These are phyloP conservation scores for Chloropsis hardwickii DNA, from an alignment of 2,113 vertebrate species.

Conservation along the genomic window DNA sequence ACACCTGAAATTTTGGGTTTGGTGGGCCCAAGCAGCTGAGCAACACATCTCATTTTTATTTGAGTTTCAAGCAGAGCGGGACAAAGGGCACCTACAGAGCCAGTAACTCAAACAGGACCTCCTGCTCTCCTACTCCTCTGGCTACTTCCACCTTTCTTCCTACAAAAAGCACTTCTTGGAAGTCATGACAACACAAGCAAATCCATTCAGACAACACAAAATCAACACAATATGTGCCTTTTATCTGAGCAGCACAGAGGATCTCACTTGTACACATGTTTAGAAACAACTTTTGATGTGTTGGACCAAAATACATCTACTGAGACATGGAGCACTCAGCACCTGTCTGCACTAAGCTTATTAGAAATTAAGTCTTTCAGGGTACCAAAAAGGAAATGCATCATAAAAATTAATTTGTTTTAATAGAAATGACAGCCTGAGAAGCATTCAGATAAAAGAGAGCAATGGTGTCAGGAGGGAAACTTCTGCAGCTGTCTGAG, in stretches of 20 bases:
- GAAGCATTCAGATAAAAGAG: not conserved
- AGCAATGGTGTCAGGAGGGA: not conserved
- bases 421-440: not conserved
- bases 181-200: not conserved
- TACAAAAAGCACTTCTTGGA: not conserved
- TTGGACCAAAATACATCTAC: not conserved
- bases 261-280: not conserved
- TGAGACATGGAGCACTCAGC: not conserved
- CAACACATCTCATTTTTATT: not conserved
- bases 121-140: not conserved
- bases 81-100: not conserved
- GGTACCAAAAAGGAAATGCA: not conserved
- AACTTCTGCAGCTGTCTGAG: not conserved
- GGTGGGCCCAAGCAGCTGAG: not conserved
- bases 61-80: not conserved
- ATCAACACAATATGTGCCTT: not conserved
- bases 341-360: not conserved
- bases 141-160: not conserved
- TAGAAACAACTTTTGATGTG: not conserved
- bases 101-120: not conserved
- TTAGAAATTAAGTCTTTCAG: not conserved
- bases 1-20: not conserved
- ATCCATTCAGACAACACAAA: not conserved
- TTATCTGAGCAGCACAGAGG: constrained; percentile 17
- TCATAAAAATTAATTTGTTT: not conserved